A percentile compares a stretch with the other conserved stretches of the same genome.
These are phyloP conservation scores for Loxodonta africana DNA, from an alignment of 2,113 vertebrate genomes.

Conservation along the genomic window DNA sequence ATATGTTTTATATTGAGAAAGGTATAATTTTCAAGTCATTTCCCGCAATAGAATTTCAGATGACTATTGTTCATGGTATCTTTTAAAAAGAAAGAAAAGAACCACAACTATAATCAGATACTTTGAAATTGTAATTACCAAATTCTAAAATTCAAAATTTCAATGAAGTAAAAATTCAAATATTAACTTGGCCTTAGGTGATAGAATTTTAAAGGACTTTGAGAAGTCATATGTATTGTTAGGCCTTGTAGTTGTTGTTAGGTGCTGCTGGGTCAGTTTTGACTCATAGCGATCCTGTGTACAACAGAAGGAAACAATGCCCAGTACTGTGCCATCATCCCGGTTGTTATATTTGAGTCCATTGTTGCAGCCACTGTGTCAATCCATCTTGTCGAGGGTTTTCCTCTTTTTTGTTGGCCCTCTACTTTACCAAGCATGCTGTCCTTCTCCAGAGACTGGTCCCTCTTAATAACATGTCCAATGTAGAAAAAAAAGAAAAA, in stretches of 20 bases:
- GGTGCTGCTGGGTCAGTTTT: no score
- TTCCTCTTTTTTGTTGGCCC: no score
- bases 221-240: neutral
- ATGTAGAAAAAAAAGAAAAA: no score
- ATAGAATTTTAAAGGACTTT: neutral
- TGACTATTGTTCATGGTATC: neutral
- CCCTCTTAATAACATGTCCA: no score
- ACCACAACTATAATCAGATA: neutral
- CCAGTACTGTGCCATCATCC: no score
- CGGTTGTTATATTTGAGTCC: no score
- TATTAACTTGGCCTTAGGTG: neutral
- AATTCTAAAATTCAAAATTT: conserved; percentile 13
- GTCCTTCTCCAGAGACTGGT: no score
- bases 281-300: no score
- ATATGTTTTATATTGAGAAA: neutral
- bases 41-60: neutral
- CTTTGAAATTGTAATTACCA: neutral
- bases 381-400: no score
- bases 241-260: neutral
- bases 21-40: neutral
- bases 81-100: neutral
- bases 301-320: no score
- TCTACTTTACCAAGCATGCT: no score
- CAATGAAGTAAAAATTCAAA: neutral
- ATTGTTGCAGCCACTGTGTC: no score